These are phyloP conservation scores for Plumapathes pennacea DNA, from an alignment of 92 coral and sea anemone genomes.

Conservation along the genomic window DNA sequence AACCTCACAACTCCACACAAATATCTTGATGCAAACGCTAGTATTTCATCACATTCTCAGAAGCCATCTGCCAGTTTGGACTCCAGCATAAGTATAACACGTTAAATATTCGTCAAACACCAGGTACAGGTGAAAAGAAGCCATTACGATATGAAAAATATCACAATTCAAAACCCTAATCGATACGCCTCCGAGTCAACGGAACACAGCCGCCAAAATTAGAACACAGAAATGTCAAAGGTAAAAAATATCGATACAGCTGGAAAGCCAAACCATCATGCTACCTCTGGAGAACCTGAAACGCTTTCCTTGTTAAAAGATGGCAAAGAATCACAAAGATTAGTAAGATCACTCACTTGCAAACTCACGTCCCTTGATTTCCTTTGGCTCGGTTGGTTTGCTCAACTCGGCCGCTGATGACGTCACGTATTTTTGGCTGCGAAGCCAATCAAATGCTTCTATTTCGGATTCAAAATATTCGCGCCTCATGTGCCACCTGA, in stretches of 20 bases:
- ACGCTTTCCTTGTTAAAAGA: constrained; percentile 38
- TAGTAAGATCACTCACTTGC: constrained; percentile 70
- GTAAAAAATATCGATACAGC: neutral
- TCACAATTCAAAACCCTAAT: too few species aligned
- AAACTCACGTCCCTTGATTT: constrained; percentile 59
- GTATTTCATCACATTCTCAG: too few species aligned
- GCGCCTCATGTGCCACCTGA: constrained; percentile 89
- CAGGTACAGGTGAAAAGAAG: too few species aligned
- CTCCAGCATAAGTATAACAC: too few species aligned
- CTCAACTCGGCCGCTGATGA: constrained; percentile 84
- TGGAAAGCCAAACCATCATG: neutral
- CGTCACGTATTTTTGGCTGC: constrained; percentile 55
- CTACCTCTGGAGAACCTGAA: neutral
- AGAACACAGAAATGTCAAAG: neutral
- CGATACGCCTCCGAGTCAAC: too few species aligned
- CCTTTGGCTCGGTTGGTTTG: constrained; percentile 72
- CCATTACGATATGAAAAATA: too few species aligned
- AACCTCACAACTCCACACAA: constrained; percentile 21
- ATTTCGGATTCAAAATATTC: constrained; percentile 86
- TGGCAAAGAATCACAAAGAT: constrained; percentile 70
- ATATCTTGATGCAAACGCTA: too few species aligned
- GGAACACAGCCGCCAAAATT: constrained; percentile 8
- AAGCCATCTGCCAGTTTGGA: too few species aligned
- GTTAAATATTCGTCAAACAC: too few species aligned
- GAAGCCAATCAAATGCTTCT: constrained; percentile 62